Evolutionary conservation across 53 echinoderm and acorn worm genomes (phyloP).

Genomic region (Antedon mediterranea): DNA sequence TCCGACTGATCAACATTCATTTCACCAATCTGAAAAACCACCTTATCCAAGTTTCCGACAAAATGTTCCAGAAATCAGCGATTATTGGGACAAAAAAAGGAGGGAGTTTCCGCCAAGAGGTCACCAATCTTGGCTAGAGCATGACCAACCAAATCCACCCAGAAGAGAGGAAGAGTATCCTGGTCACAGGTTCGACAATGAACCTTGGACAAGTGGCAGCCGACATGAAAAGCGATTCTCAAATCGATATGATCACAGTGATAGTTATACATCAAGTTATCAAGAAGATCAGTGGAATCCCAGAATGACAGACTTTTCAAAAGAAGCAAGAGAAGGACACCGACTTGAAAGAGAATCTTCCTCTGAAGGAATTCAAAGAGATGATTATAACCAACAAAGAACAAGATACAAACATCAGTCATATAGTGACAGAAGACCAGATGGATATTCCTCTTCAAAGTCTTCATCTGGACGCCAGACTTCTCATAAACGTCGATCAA

Average conservation of each 20-base stretch:
- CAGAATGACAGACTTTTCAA: background rate
- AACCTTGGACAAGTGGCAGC: background rate
- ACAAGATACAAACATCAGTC: background rate
- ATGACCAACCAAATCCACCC: background rate
- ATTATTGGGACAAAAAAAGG: background rate
- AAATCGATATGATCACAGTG: background rate
- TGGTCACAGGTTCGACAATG: background rate
- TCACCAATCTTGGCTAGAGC: background rate
- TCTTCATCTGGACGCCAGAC: background rate
- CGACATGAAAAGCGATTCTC: background rate
- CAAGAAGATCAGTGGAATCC: background rate
- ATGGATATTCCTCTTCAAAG: background rate
- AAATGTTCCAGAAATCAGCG: background rate
- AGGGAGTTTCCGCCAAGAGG: no score
- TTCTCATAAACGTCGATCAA: background rate
- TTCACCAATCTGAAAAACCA: background rate
- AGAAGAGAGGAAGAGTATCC: background rate
- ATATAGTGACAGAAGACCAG: background rate
- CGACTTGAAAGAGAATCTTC: background rate
- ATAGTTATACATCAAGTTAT: background rate
- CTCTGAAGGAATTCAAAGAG: background rate
- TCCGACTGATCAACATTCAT: background rate
- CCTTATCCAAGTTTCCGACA: background rate
- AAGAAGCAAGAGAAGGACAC: no score
- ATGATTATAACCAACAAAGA: background rate